These are phyloP conservation scores for Drosophila fuyamai DNA, from an alignment of 1,140 invertebrate genomes.

Conservation along the genomic window DNA sequence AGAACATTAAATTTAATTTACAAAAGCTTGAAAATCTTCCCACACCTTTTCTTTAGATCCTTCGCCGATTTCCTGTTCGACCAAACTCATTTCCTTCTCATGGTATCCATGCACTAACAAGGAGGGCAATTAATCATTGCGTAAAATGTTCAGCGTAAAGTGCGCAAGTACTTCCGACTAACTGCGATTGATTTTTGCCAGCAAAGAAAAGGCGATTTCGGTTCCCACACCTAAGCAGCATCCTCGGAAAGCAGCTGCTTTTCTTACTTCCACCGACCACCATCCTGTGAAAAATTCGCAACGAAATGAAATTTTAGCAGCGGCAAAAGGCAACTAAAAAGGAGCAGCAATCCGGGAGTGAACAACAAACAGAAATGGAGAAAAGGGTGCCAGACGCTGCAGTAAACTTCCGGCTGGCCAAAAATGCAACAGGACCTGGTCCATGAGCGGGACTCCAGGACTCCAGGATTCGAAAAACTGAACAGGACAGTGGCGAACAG, in stretches of 20 bases:
- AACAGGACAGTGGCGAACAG: slow-evolving; percentile 27
- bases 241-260: slow-evolving; percentile 60
- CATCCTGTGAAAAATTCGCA: slow-evolving; percentile 73
- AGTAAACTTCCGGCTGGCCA: slow-evolving; percentile 78
- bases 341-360: slow-evolving; percentile 6
- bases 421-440: slow-evolving; percentile 77
- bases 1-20: slow-evolving; percentile 8
- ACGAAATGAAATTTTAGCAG: slow-evolving; percentile 67
- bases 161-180: slow-evolving; percentile 66
- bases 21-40: not conserved
- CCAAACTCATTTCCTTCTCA: slow-evolving; percentile 5
- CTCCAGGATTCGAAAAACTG: slow-evolving; percentile 16
- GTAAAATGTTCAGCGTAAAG: slow-evolving; percentile 41
- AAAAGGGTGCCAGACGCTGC: slow-evolving; percentile 76
- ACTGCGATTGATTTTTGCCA: slow-evolving; percentile 72
- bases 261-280: slow-evolving; percentile 12
- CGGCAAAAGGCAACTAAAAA: slow-evolving; percentile 38
- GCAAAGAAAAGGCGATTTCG: slow-evolving; percentile 44
- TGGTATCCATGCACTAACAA: slow-evolving; percentile 8
- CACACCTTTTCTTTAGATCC: not conserved
- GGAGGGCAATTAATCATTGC: slow-evolving; percentile 63
- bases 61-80: not conserved
- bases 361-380: slow-evolving; percentile 24
- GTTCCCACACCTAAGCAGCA: slow-evolving; percentile 69
- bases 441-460: slow-evolving; percentile 40